Conservation (phyloP, 35 echinoderm and acorn worm species). For the Ptychodera flava region DNA sequence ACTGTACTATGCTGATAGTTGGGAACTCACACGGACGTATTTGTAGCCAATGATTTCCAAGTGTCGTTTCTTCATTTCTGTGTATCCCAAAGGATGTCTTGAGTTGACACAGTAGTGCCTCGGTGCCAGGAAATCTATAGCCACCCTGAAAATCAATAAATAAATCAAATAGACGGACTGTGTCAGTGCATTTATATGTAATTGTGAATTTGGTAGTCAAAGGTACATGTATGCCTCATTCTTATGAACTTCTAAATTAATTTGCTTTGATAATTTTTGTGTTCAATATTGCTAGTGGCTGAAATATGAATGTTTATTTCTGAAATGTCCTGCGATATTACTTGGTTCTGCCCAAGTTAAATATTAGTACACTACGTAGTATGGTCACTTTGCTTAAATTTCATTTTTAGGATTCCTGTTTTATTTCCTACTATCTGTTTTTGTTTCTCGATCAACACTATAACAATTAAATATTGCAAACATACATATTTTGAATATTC, state of each 20-base stretch:
- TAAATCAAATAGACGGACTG: background rate
- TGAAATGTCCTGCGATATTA: background rate
- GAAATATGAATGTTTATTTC: background rate
- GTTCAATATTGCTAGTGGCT: background rate
- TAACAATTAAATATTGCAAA: no score
- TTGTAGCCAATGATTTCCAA: slow-evolving; percentile 70
- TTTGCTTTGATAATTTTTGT: background rate
- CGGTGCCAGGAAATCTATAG: slow-evolving; percentile 63
- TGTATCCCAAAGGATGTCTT: slow-evolving; percentile 43
- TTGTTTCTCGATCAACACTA: no score
- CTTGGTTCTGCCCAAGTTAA: no score
- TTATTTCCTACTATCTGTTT: no score
- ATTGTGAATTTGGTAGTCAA: background rate
- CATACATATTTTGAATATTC: no score
- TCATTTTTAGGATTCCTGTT: no score
- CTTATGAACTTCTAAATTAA: background rate
- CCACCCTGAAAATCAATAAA: slow-evolving; percentile 39
- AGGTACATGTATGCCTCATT: background rate
- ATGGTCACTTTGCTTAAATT: no score
- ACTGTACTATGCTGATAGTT: no score
- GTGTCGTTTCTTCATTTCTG: slow-evolving; percentile 59
- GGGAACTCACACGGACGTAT: slow-evolving; percentile 62
- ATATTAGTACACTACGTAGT: no score
- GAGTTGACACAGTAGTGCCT: slow-evolving; percentile 60
- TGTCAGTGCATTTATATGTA: background rate